A percentile compares a stretch with the other conserved stretches of the same genome.
Evolutionary conservation across 2,797 vertebrate genomes (phyloP).

Genomic region (Toxotes lorentzi): DNA sequence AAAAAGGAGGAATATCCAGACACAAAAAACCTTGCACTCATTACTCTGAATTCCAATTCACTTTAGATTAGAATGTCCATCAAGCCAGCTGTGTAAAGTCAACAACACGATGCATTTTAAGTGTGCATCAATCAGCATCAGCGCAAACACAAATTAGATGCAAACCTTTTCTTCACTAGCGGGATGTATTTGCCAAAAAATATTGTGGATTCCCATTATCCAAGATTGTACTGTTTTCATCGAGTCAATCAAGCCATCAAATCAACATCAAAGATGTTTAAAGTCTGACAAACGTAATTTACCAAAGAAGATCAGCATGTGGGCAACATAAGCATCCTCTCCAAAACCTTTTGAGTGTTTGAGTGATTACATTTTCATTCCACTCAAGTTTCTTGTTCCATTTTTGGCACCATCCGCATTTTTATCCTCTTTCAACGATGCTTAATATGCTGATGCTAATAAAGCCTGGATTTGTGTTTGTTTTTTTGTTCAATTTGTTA

Average conservation of each 20-base stretch:
- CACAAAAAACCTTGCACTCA: not conserved
- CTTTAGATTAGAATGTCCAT: slow-evolving; percentile 28
- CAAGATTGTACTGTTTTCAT: slow-evolving; percentile 71
- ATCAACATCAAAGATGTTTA: slow-evolving; percentile 75
- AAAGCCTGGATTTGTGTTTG: slow-evolving; percentile 79
- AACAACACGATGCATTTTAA: slow-evolving; percentile 41
- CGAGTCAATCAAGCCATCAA: slow-evolving; percentile 79
- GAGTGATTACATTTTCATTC: slow-evolving; percentile 83
- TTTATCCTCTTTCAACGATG: slow-evolving; percentile 62
- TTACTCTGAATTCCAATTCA: slow-evolving; percentile 35
- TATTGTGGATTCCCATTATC: slow-evolving; percentile 57
- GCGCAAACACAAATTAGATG: slow-evolving; percentile 50
- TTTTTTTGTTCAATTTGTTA: slow-evolving; percentile 72
- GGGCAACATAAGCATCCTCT: slow-evolving; percentile 76
- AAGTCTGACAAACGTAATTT: slow-evolving; percentile 75
- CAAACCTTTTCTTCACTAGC: slow-evolving; percentile 24
- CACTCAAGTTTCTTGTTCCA: slow-evolving; percentile 72
- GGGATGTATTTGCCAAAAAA: slow-evolving; percentile 54
- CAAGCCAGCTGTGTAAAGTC: slow-evolving; percentile 42
- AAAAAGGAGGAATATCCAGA: not conserved
- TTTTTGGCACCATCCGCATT: slow-evolving; percentile 76
- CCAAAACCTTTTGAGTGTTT: slow-evolving; percentile 70
- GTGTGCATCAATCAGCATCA: slow-evolving; percentile 66
- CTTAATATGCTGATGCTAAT: slow-evolving; percentile 79
- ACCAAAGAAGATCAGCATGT: slow-evolving; percentile 73